Evolutionary conservation across 2,113 vertebrate genomes (phyloP), one percentile per base, ranked within the genome.

Genomic region (Coreoperca whiteheadi): DNA sequence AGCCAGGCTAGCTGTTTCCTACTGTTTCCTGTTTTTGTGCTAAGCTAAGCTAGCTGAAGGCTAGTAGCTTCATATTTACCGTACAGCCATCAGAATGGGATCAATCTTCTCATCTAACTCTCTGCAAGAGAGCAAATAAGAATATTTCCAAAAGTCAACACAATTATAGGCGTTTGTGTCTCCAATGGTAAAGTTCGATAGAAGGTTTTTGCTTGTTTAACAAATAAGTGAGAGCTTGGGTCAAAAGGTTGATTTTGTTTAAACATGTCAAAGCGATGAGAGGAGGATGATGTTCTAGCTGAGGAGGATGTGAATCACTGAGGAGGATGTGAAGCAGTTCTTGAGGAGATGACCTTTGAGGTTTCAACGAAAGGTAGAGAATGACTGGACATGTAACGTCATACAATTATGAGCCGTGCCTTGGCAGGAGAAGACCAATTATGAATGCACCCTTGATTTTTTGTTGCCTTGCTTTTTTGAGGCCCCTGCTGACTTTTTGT

Each of bases 241-340:
- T 81, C 34, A 64, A 78, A 85, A 75, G 53, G 46, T 80, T 57
- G 0, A 69, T 72, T 84, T 74, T 77, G 43, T 79, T 81, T 79
- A 57, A 87, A 87, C 16, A 53, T 53, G 65, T 77, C n/a, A 63
- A n/a, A 82, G 16, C 1, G 12, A 70, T 21, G 57, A 53, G 14
- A 54, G 28, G 46, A 85, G 61, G 32, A 72, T 78, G 77, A 54
- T 34, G 30, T 48, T 82, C 25, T 7, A 8, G 65, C 56, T 16
- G 7, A 78, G 30, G 57, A 84, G 77, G 57, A 74, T 74, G 11
- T 84, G 75, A 82, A 56, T 74, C 83, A 68, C 51, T 48, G 32
- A 46, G 43, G 28, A 79, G 41, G 66, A 85, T 54, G 76, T 64
- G 79, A 63, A 32, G 61, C 57, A 56, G 32, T 64, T 77, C 53